Evolutionary conservation across 1,140 invertebrate species (phyloP).

Genomic region (Melipona quadrifasciata): DNA sequence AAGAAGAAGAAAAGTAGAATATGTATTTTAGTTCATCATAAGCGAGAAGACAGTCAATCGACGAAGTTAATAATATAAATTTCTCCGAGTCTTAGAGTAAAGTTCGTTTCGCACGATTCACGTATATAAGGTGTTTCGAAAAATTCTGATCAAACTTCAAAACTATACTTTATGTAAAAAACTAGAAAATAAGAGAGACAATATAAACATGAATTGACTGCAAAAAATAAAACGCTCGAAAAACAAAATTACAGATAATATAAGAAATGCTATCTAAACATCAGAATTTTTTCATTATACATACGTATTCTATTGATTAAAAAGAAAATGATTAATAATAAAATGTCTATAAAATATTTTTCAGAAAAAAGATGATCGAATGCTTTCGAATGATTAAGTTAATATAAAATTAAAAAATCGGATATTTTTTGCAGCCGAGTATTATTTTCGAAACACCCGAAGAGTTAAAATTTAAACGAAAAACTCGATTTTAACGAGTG

Average conservation of each 20-base stretch:
- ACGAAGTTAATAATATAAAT: slow-evolving; percentile 12
- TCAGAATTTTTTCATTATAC: no score
- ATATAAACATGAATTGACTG: not conserved
- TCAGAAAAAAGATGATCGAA: no score
- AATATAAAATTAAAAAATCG: no score
- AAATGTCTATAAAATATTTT: no score
- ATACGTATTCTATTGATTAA: no score
- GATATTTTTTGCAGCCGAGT: not conserved
- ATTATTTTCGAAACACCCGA: slow-evolving; percentile 8
- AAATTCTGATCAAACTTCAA: not conserved
- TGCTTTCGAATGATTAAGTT: no score
- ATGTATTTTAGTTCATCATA: slow-evolving; percentile 13
- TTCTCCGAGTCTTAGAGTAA: slow-evolving; percentile 21
- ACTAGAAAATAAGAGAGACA: not conserved
- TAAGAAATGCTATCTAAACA: not conserved
- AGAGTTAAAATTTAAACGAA: slow-evolving; percentile 12
- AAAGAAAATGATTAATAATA: no score
- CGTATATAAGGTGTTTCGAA: slow-evolving; percentile 1
- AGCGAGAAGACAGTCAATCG: slow-evolving; percentile 16
- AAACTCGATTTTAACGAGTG: slow-evolving; percentile 17
- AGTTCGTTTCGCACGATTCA: slow-evolving; percentile 3
- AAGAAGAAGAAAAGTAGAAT: not conserved
- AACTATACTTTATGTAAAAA: no score
- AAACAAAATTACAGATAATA: not conserved
- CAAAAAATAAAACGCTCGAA: not conserved